Conservation (phyloP, 2,888 invertebrate genomes). For the Agelastica alni region DNA sequence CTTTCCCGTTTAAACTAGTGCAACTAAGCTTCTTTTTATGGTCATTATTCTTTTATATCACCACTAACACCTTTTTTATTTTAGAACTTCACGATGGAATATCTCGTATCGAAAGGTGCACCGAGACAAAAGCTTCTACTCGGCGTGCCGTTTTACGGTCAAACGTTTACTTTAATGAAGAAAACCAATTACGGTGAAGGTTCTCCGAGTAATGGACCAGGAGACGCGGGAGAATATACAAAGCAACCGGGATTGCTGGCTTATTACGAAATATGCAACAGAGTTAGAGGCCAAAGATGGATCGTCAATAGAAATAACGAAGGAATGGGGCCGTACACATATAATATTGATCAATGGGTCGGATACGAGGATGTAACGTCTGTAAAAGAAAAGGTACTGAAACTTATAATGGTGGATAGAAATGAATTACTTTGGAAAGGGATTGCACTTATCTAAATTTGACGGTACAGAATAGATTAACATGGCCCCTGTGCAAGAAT, state of each 20-base stretch:
- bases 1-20: no score
- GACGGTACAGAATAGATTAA: no score
- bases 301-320: conserved; percentile 63
- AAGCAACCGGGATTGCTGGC: conserved; percentile 86
- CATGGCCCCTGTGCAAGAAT: no score
- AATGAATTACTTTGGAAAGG: no score
- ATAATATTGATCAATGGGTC: conserved; percentile 84
- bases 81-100: conserved; percentile 80
- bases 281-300: conserved; percentile 72
- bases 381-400: conserved; percentile 74
- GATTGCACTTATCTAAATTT: no score
- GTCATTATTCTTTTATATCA: no score
- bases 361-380: conserved; percentile 84
- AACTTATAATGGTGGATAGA: no score
- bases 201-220: conserved; percentile 71
- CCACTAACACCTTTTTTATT: conserved; percentile 37
- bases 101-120: conserved; percentile 74
- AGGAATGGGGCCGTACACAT: conserved; percentile 75
- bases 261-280: conserved; percentile 83
- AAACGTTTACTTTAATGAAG: conserved; percentile 72
- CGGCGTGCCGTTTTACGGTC: conserved; percentile 87
- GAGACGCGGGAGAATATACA: conserved; percentile 79
- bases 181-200: conserved; percentile 61
- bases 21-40: no score
- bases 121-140: conserved; percentile 76